A percentile compares a stretch with the other conserved stretches of the same genome.
Conservation (phyloP, 2,797 vertebrate species). For the Pteropus rufus region DNA sequence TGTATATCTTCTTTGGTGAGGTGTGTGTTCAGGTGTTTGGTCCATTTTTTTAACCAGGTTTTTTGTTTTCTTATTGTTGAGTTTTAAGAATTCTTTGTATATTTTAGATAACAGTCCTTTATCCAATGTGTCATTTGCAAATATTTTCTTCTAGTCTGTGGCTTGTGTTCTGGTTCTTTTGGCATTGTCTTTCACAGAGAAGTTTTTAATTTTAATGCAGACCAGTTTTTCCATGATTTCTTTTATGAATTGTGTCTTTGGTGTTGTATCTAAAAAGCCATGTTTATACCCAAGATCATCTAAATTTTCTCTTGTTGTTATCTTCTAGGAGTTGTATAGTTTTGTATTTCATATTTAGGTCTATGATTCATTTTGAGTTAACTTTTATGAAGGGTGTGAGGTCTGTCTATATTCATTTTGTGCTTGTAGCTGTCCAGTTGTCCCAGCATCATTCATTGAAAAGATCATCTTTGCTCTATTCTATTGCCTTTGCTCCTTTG, state of each 20-base stretch:
- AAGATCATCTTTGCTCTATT: background rate
- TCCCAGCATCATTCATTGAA: background rate
- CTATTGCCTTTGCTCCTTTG: background rate
- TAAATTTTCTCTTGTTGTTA: background rate
- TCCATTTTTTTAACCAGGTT: background rate
- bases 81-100: background rate
- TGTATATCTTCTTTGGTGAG: background rate
- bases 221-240: background rate
- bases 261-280: background rate
- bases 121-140: background rate
- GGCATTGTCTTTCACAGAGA: background rate
- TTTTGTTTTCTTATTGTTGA: background rate
- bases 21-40: background rate
- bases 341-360: background rate
- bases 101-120: background rate
- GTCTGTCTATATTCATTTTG: background rate
- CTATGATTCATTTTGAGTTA: background rate
- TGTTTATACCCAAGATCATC: background rate
- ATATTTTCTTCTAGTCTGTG: background rate
- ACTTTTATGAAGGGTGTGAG: background rate
- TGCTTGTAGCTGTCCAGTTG: background rate
- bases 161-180: background rate
- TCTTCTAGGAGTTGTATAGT: background rate
- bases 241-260: background rate
- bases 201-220: background rate